Evolutionary conservation across 2,888 invertebrate species (phyloP).

Genomic region (Drosophila dives): DNA sequence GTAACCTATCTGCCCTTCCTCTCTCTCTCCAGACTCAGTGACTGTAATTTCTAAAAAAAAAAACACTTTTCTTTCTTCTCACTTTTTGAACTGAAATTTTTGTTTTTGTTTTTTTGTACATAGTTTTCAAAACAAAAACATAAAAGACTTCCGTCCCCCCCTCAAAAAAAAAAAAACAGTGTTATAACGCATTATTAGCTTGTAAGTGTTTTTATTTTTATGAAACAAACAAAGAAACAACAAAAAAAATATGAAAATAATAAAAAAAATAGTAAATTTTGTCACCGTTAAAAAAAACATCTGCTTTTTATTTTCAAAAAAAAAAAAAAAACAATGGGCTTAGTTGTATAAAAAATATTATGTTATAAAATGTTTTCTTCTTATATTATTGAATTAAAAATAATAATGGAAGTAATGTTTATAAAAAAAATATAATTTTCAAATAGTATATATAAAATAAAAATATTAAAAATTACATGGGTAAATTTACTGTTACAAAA

Average conservation of each 20-base stretch:
- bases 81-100: slow-evolving; percentile 43
- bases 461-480: background rate
- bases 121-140: slow-evolving; percentile 69
- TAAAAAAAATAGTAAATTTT: slow-evolving; percentile 85
- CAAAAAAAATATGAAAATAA: slow-evolving; percentile 84
- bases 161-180: slow-evolving; percentile 54
- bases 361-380: background rate
- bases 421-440: background rate
- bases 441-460: no score
- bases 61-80: slow-evolving; percentile 34
- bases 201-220: slow-evolving; percentile 83
- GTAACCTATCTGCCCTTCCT: slow-evolving; percentile 2
- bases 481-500: background rate
- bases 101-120: slow-evolving; percentile 77
- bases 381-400: background rate
- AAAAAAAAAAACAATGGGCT: background rate
- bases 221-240: slow-evolving; percentile 85
- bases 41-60: slow-evolving; percentile 52
- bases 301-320: slow-evolving; percentile 3
- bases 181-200: slow-evolving; percentile 83
- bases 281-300: slow-evolving; percentile 83
- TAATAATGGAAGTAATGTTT: background rate
- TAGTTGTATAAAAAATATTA: background rate
- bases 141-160: slow-evolving; percentile 36
- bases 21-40: slow-evolving; percentile 55